These are phyloP conservation scores for Florisuga fusca DNA, from an alignment of 2,797 vertebrate species.

Conservation along the genomic window DNA sequence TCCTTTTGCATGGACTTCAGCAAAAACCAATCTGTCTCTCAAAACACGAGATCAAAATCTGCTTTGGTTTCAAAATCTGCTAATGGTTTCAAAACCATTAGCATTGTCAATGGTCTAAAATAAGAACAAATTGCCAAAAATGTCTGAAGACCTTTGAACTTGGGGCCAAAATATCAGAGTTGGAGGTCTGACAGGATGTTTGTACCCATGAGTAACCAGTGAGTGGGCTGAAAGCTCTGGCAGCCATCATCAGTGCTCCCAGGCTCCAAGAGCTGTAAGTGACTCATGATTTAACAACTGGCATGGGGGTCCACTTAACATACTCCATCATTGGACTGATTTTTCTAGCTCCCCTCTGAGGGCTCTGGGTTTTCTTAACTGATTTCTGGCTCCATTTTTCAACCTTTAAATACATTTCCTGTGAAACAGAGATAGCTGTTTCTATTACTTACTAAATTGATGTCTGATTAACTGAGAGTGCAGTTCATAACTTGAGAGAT, in stretches of 20 bases:
- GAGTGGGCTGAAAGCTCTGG: slow-evolving; percentile 31
- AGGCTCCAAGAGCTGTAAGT: slow-evolving; percentile 52
- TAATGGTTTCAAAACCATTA: not conserved
- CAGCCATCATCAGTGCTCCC: slow-evolving; percentile 27
- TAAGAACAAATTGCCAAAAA: slow-evolving; percentile 14
- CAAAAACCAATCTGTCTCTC: not conserved
- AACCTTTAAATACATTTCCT: slow-evolving; percentile 39
- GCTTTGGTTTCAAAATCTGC: not conserved
- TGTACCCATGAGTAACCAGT: not conserved
- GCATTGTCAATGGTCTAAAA: not conserved
- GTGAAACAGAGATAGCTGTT: not conserved
- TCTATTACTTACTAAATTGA: not conserved
- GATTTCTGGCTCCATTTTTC: slow-evolving; percentile 31
- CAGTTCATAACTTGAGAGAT: not conserved
- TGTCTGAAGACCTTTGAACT: slow-evolving; percentile 28
- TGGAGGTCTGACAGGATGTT: slow-evolving; percentile 12
- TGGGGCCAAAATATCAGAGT: slow-evolving; percentile 49
- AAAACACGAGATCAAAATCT: not conserved
- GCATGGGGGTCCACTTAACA: slow-evolving; percentile 58
- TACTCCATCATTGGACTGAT: slow-evolving; percentile 17
- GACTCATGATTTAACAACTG: slow-evolving; percentile 57
- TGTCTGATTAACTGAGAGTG: not conserved
- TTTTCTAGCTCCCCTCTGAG: slow-evolving; percentile 55
- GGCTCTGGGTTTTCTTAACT: slow-evolving; percentile 15
- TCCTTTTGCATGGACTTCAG: not conserved